A percentile compares a stretch with the other conserved stretches of the same genome.
These are phyloP conservation scores for Altica lythri DNA, from an alignment of 2,888 invertebrate species.

Conservation along the genomic window DNA sequence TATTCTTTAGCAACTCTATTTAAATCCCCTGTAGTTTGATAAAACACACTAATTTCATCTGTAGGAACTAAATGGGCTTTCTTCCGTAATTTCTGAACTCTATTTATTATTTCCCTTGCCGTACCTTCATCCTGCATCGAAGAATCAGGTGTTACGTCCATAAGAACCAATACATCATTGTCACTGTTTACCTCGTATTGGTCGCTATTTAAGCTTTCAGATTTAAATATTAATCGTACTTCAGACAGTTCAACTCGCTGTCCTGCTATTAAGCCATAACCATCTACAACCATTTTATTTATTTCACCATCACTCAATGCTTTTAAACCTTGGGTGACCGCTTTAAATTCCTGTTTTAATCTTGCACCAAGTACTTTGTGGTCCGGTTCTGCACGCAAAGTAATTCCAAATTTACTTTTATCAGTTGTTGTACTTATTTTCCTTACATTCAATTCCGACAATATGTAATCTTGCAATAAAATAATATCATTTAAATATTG, in stretches of 20 bases:
- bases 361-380: constrained; percentile 88
- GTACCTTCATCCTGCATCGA: constrained; percentile 89
- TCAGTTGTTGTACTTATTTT: constrained; percentile 84
- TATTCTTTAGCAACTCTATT: constrained; percentile 72
- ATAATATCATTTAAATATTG: constrained; percentile 71
- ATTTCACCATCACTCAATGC: constrained; percentile 77
- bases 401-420: constrained; percentile 85
- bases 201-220: constrained; percentile 65
- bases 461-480: constrained; percentile 81
- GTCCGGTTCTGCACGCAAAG: constrained; percentile 91
- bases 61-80: constrained; percentile 91
- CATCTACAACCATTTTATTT: constrained; percentile 71
- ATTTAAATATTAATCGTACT: constrained; percentile 80
- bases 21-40: constrained; percentile 68
- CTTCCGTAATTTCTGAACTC: constrained; percentile 94
- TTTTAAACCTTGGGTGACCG: constrained; percentile 81
- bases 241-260: constrained; percentile 80
- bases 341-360: constrained; percentile 88
- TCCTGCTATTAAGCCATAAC: constrained; percentile 74
- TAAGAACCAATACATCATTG: constrained; percentile 83
- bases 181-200: constrained; percentile 91
- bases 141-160: constrained; percentile 89
- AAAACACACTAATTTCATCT: constrained; percentile 85
- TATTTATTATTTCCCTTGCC: constrained; percentile 93
- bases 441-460: constrained; percentile 92